Conservation (phyloP, 2,888 invertebrate genomes). For the Tiphia femorata region DNA sequence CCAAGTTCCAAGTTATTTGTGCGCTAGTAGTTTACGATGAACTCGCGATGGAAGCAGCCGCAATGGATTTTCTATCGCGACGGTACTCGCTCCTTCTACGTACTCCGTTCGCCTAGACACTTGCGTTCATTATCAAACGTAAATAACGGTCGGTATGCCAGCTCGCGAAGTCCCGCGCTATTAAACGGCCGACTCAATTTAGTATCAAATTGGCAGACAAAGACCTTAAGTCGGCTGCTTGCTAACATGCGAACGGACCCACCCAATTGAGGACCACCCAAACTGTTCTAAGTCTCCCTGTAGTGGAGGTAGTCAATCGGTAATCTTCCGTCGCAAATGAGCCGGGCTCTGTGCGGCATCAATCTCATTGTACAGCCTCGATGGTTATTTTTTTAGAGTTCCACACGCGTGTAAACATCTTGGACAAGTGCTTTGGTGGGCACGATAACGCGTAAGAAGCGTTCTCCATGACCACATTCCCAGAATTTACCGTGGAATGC, state of each 20-base stretch:
- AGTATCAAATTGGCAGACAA: conserved; percentile 62
- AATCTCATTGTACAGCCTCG: too few species aligned
- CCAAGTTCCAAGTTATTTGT: too few species aligned
- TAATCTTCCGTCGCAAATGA: not conserved
- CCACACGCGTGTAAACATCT: too few species aligned
- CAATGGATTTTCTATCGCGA: too few species aligned
- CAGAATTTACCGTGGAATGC: too few species aligned
- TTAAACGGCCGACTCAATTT: conserved; percentile 58
- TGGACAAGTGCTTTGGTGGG: too few species aligned
- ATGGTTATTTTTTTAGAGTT: too few species aligned
- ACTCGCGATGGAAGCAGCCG: too few species aligned
- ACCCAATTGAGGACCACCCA: conserved; percentile 64
- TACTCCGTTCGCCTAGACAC: not conserved
- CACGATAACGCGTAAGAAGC: too few species aligned
- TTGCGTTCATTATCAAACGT: conserved; percentile 21
- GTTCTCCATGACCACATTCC: too few species aligned
- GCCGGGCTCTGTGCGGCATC: too few species aligned
- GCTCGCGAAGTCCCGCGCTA: conserved; percentile 27
- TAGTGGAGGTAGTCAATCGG: not conserved
- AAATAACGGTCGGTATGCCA: conserved; percentile 22
- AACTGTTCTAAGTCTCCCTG: conserved; percentile 34
- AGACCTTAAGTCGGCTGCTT: conserved; percentile 62
- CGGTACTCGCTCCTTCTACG: not conserved
- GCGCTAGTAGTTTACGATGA: too few species aligned
- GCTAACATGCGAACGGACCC: conserved; percentile 60